phyloP scores from a whole-genome alignment of 2,797 vertebrate genomes.

The Spondyliosoma cantharus region DNA sequence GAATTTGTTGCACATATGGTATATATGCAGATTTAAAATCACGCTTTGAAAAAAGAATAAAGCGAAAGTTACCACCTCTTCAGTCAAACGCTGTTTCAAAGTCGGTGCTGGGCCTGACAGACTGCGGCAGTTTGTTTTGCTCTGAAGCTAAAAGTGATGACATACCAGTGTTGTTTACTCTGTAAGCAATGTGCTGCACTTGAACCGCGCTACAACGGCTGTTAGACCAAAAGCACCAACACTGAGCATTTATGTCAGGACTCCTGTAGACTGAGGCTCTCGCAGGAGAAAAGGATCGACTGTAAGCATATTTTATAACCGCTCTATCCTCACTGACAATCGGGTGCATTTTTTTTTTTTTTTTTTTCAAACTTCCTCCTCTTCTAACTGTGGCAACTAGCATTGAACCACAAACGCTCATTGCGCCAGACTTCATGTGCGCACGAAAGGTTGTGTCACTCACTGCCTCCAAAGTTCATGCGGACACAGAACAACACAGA shows the following conservation, averaged over 20 bases:
- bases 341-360: too few relatives aligned
- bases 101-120: neutral
- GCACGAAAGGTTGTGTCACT: neutral
- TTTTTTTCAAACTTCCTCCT: conserved; percentile 14
- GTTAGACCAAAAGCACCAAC: neutral
- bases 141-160: conserved; percentile 43
- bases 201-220: neutral
- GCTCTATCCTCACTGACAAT: neutral
- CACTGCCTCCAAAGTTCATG: too few relatives aligned
- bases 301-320: conserved; percentile 1
- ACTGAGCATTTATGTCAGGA: conserved; percentile 7
- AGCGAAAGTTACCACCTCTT: neutral
- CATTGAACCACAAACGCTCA: conserved; percentile 12
- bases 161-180: conserved; percentile 38
- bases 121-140: conserved; percentile 45
- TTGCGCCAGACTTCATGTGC: neutral
- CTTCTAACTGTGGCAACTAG: neutral
- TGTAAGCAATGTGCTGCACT: conserved; percentile 32
- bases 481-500: too few relatives aligned
- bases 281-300: neutral
- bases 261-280: neutral
- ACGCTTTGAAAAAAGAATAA: neutral
- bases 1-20: neutral
- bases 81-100: neutral
- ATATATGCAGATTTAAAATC: neutral